Evolutionary conservation across 2,113 vertebrate genomes (phyloP).

Genomic region (Ellobius talpinus): DNA sequence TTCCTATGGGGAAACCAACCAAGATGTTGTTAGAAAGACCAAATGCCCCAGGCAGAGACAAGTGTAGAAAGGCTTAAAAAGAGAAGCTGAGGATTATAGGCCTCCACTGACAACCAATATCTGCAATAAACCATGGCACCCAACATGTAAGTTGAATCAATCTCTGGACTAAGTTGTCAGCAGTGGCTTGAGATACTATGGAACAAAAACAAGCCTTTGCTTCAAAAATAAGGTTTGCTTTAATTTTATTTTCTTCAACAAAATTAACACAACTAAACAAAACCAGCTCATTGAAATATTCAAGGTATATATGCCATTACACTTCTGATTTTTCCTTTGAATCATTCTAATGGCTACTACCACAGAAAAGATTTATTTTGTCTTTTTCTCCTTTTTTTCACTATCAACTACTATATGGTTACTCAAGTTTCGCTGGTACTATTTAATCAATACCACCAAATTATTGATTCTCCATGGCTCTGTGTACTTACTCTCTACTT

Average conservation of each 20-base stretch:
- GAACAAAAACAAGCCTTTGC: not conserved
- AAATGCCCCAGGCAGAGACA: not conserved
- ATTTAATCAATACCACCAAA: not conserved
- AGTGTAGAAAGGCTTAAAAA: not conserved
- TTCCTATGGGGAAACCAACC: not conserved
- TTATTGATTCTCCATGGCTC: not conserved
- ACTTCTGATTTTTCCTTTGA: not conserved
- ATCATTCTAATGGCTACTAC: not conserved
- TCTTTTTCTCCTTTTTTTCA: not conserved
- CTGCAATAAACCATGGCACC: not conserved
- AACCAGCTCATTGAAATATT: not conserved
- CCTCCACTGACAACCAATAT: not conserved
- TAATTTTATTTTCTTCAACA: conserved; percentile 16
- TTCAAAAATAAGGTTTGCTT: not conserved
- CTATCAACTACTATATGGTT: not conserved
- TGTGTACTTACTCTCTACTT: not conserved
- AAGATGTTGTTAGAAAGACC: not conserved
- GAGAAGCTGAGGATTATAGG: not conserved
- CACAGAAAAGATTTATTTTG: not conserved
- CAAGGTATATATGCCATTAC: not conserved
- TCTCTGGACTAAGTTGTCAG: not conserved
- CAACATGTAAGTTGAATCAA: not conserved
- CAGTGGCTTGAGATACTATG: not conserved
- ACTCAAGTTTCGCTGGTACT: not conserved
- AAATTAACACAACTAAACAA: not conserved